Conservation (phyloP, 2,888 invertebrate genomes). For the Cybosia mesomella region DNA sequence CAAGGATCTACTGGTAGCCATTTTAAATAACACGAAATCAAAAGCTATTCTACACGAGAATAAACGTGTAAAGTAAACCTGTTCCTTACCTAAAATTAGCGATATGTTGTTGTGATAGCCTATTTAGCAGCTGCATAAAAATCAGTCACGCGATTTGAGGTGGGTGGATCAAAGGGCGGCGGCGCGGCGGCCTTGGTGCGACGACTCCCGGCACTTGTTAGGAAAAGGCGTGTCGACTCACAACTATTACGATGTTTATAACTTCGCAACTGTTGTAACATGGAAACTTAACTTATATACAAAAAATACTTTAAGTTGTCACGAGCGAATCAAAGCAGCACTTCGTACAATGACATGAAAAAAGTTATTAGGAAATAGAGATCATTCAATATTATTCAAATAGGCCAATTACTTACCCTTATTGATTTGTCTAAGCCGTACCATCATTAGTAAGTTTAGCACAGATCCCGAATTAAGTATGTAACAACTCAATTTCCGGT, state of each 20-base stretch:
- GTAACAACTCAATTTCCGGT: not conserved
- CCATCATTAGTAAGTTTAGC: not conserved
- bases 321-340: not conserved
- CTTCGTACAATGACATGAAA: not conserved
- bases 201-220: constrained; percentile 86
- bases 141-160: constrained; percentile 84
- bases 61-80: constrained; percentile 30
- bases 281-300: constrained; percentile 41
- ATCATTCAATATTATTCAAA: not conserved
- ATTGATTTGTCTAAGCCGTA: not conserved
- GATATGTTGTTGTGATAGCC: constrained; percentile 52
- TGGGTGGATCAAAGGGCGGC: constrained; percentile 87
- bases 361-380: not conserved
- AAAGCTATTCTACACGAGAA: constrained; percentile 26
- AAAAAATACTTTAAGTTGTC: not conserved
- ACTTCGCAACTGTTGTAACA: constrained; percentile 57
- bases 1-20: constrained; percentile 35
- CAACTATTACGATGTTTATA: constrained; percentile 72
- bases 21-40: constrained; percentile 32
- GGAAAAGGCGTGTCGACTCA: constrained; percentile 86
- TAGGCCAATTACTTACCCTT: not conserved
- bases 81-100: constrained; percentile 48
- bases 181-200: constrained; percentile 84
- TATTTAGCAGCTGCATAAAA: constrained; percentile 73
- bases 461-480: not conserved